A percentile compares a stretch with the other conserved stretches of the same genome.
These are phyloP conservation scores for Oxyura jamaicensis DNA, from an alignment of 2,113 vertebrate species.

Conservation along the genomic window DNA sequence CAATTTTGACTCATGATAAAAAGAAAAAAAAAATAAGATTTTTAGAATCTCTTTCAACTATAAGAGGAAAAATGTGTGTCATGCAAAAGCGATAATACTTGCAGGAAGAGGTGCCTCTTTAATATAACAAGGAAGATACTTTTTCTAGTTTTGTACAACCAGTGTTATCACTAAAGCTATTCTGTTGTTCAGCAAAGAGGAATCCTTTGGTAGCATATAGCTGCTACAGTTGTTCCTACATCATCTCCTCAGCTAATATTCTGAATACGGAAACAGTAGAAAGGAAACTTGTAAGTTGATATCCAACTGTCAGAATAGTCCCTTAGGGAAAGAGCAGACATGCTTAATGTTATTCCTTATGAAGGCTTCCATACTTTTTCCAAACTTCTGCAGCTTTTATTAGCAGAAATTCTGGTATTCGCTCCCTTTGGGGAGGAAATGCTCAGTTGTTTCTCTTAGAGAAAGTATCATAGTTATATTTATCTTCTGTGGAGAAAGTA, in stretches of 20 bases:
- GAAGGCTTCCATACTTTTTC: neutral
- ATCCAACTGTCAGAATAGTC: neutral
- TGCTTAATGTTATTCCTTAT: neutral
- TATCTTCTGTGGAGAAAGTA: neutral
- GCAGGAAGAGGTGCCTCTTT: neutral
- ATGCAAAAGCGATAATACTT: neutral
- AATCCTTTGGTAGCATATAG: neutral
- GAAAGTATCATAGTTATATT: neutral
- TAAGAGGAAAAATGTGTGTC: neutral
- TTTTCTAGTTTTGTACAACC: neutral
- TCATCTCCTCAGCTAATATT: neutral
- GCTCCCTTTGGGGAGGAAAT: neutral
- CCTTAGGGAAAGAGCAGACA: neutral
- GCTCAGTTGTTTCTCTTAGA: slow-evolving; percentile 5
- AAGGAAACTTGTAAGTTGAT: neutral
- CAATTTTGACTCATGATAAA: slow-evolving; percentile 53
- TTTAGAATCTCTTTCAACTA: neutral
- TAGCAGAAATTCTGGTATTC: neutral
- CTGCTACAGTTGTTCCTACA: neutral
- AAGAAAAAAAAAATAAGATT: neutral
- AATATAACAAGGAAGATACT: neutral
- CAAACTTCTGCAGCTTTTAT: slow-evolving; percentile 22
- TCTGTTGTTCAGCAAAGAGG: neutral
- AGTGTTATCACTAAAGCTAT: neutral
- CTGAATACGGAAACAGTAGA: neutral